Evolutionary conservation across 2,113 vertebrate genomes (phyloP), one percentile per base, ranked within the genome.

Genomic region (Conger conger): DNA sequence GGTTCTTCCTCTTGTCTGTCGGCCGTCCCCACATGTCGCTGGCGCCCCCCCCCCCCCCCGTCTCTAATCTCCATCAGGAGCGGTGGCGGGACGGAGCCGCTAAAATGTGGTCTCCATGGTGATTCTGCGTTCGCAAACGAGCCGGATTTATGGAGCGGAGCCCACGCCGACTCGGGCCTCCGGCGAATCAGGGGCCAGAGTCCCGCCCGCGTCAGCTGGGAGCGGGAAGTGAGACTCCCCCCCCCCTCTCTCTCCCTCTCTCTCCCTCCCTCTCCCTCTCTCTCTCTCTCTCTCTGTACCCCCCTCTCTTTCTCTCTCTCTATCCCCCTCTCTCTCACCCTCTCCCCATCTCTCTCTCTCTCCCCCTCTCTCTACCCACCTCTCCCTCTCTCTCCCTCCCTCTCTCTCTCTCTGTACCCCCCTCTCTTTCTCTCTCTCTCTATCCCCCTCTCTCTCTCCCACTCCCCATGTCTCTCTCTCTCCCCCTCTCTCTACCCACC

Each of bases 101-200:
- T 63, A 83, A 82, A 86, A 82, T 86, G 50, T 82, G 73, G 80
- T 86, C 73, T 86, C 85, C 85, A 86, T 86, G 81, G 85, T 82
- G 85, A 86, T 86, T 86, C 83, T 50, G 63, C 57, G 77, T 79
- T 83, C 53, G 42, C 81, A 82, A 86, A 86, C 76, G 81, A 86
- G 84, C 84, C 76, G 73, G 85, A 86, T 86, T 86, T 82, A 86
- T 86, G 81, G 85, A 86, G 81, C 38, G 81, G 35, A 86, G 85
- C 85, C 85, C 50, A 36, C 37, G 50, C 36, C 53, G 73, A 81
- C 73, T 86, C 81, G 20, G 85, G 73, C 38, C 68, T 42, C 50
- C 77, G 68, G 68, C 80, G 33, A 53, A 79, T 86, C 82, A 40
- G 81, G 79, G 77, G 85, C 82, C n/a, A n/a, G 76, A 81, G 36